A percentile compares a stretch with the other conserved stretches of the same genome.
Evolutionary conservation across 2,888 invertebrate species (phyloP).

Genomic region (Fissipunctia ypsillon): DNA sequence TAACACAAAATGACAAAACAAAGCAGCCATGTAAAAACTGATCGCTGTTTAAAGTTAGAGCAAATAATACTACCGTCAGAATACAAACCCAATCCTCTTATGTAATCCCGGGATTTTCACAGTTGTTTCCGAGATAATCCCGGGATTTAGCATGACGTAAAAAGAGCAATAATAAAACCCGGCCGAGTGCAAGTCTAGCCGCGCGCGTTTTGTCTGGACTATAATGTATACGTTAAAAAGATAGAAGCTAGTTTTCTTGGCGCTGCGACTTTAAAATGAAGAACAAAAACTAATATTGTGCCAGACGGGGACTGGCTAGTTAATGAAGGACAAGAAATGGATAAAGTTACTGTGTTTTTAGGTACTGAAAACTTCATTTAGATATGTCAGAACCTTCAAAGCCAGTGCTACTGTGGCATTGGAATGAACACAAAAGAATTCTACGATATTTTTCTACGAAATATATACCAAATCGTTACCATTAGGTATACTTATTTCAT

Average conservation of each 20-base stretch:
- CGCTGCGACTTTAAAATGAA: slow-evolving; percentile 9
- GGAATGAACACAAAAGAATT: background rate
- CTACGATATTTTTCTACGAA: background rate
- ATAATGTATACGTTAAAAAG: slow-evolving; percentile 20
- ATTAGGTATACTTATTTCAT: background rate
- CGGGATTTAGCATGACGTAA: slow-evolving; percentile 49
- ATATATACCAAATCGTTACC: background rate
- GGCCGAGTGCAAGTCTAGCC: slow-evolving; percentile 46
- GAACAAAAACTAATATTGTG: slow-evolving; percentile 17
- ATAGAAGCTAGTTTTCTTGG: slow-evolving; percentile 17
- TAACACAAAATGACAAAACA: slow-evolving; percentile 16
- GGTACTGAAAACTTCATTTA: slow-evolving; percentile 3
- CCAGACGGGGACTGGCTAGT: slow-evolving; percentile 3
- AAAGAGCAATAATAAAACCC: slow-evolving; percentile 58
- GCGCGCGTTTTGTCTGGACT: slow-evolving; percentile 17
- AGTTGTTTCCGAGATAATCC: slow-evolving; percentile 51
- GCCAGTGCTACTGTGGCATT: background rate
- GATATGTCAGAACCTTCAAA: background rate
- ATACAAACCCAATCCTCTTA: slow-evolving; percentile 51
- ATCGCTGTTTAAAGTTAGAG: slow-evolving; percentile 37
- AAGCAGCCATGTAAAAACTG: background rate
- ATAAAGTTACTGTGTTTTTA: background rate
- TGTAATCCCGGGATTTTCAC: slow-evolving; percentile 56
- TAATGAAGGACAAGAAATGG: slow-evolving; percentile 21
- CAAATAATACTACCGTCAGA: slow-evolving; percentile 39